These are phyloP conservation scores for Amyelois transitella DNA, from an alignment of 1,140 invertebrate species.

Conservation along the genomic window DNA sequence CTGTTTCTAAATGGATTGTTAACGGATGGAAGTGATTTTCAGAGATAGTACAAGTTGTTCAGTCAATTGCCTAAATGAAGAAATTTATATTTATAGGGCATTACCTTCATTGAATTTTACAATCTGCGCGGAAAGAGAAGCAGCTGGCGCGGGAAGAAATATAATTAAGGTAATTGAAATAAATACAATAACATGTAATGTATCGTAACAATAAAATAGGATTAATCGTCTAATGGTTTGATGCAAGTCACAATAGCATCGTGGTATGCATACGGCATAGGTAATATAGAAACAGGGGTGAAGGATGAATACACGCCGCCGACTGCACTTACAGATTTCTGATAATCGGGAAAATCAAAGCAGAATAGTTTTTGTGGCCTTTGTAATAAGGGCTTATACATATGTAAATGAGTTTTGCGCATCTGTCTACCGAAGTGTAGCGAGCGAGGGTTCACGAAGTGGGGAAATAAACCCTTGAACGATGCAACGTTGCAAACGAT, in stretches of 20 bases:
- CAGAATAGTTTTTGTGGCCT: conserved; percentile 33
- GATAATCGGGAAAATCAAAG: conserved; percentile 8
- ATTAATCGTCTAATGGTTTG: conserved; percentile 68
- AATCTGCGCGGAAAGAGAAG: no score
- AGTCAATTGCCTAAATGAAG: no score
- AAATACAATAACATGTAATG: conserved; percentile 36
- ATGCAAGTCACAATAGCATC: conserved; percentile 52
- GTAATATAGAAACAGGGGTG: conserved; percentile 62
- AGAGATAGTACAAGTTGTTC: no score
- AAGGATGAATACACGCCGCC: conserved; percentile 55
- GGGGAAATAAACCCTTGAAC: conserved; percentile 49
- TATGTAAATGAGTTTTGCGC: conserved; percentile 21
- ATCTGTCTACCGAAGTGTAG: conserved; percentile 52
- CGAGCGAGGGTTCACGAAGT: conserved; percentile 42
- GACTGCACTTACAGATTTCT: conserved; percentile 20
- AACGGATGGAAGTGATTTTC: no score
- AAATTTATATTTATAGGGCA: no score
- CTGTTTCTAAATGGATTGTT: no score
- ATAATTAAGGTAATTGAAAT: no score
- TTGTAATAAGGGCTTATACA: conserved; percentile 11
- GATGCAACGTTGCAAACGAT: conserved; percentile 43
- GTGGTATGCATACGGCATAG: conserved; percentile 62
- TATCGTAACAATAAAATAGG: conserved; percentile 45
- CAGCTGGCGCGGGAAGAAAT: no score
- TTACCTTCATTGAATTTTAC: no score